Conservation (phyloP, 2,113 vertebrate genomes). For the Corythornis madagascariensis region DNA sequence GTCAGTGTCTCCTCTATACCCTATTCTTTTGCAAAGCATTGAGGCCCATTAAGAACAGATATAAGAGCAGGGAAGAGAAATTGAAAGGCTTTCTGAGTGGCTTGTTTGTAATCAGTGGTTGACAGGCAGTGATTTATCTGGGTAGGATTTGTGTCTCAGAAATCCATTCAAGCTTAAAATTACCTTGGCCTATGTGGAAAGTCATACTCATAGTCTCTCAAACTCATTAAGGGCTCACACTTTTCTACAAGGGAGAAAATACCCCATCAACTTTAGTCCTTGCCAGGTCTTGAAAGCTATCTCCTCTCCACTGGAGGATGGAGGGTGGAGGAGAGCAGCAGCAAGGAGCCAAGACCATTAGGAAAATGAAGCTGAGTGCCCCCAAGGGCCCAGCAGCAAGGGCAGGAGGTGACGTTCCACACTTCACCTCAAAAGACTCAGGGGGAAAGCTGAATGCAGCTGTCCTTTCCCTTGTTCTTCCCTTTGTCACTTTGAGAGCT, state of each 20-base stretch:
- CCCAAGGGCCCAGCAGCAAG: fast-evolving
- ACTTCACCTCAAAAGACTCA: neutral
- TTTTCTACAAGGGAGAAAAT: neutral
- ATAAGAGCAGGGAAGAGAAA: neutral
- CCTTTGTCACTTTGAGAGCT: neutral
- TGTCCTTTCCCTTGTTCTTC: neutral
- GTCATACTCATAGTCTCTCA: neutral
- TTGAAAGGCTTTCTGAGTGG: neutral
- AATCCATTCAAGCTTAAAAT: slow-evolving; percentile 42
- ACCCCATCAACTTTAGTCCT: neutral
- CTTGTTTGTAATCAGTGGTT: neutral
- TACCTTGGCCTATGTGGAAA: slow-evolving; percentile 8
- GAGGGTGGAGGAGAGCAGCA: neutral
- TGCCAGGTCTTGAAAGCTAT: neutral
- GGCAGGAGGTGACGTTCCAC: fast-evolving
- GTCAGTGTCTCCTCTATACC: neutral
- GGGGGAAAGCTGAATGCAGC: neutral
- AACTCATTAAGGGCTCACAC: neutral
- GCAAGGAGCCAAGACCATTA: neutral
- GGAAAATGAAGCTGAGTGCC: neutral
- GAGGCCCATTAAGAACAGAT: neutral
- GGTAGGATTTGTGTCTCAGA: neutral
- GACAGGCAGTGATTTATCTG: slow-evolving; percentile 21
- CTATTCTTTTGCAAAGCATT: neutral
- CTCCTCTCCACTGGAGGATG: neutral